These are phyloP conservation scores for Yponomeuta evonymella DNA, from an alignment of 2,888 invertebrate genomes.

Conservation along the genomic window DNA sequence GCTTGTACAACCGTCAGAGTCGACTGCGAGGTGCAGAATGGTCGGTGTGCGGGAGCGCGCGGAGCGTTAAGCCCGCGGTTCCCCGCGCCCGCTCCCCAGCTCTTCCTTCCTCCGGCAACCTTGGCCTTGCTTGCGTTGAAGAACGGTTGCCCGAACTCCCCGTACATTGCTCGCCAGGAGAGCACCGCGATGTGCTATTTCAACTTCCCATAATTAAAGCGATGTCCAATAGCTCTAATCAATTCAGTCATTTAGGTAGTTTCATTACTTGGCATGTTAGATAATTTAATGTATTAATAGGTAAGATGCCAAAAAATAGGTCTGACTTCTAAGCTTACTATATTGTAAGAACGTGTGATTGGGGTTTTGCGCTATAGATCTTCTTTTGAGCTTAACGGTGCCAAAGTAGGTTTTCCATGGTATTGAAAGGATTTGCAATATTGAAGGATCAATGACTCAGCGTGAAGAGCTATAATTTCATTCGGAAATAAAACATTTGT, in stretches of 20 bases:
- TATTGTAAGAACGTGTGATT: no score
- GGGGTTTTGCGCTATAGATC: no score
- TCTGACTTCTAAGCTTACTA: no score
- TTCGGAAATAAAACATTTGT: no score
- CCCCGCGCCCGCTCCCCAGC: constrained; percentile 59
- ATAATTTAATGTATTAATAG: neutral
- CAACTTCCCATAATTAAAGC: constrained; percentile 3
- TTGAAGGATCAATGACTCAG: no score
- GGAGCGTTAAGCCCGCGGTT: constrained; percentile 65
- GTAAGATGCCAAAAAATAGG: neutral
- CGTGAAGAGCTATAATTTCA: no score
- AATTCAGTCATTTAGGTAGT: neutral
- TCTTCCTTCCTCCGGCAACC: constrained; percentile 65
- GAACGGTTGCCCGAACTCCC: constrained; percentile 22
- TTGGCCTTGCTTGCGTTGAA: constrained; percentile 57
- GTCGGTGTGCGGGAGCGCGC: constrained; percentile 66
- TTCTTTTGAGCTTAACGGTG: no score
- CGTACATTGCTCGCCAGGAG: constrained; percentile 13
- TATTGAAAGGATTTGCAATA: no score
- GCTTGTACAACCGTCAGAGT: constrained; percentile 74
- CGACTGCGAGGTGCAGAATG: constrained; percentile 77
- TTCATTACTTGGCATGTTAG: neutral
- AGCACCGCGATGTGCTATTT: constrained; percentile 10
- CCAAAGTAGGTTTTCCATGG: no score
- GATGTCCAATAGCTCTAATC: neutral